phyloP scores from a whole-genome alignment of 92 coral and sea anemone genomes.

The Epizoanthus rinbou region DNA sequence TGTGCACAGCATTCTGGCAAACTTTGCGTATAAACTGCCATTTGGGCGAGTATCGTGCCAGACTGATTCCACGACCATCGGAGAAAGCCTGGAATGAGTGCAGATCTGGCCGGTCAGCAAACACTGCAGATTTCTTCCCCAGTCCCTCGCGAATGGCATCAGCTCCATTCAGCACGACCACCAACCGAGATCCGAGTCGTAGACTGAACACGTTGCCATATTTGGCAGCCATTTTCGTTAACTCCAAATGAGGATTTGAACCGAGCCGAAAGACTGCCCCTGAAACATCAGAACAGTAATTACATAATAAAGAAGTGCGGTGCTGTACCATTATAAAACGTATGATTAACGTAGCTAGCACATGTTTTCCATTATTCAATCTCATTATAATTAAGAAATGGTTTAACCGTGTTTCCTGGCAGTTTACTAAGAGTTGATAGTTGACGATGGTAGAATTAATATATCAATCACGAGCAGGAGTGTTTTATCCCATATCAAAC shows the following conservation, averaged over 20 bases:
- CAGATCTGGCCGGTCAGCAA: constrained; percentile 74
- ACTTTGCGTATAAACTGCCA: constrained; percentile 56
- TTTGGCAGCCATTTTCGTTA: constrained; percentile 57
- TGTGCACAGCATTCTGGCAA: constrained; percentile 65
- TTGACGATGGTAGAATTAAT: too few species aligned
- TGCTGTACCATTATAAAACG: too few species aligned
- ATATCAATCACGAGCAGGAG: too few species aligned
- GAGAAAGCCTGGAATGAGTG: constrained; percentile 41
- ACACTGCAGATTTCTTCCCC: constrained; percentile 58
- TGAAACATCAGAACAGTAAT: background rate
- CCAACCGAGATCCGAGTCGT: constrained; percentile 72
- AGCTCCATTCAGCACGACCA: constrained; percentile 73
- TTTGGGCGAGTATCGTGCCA: constrained; percentile 39
- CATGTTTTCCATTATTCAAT: too few species aligned
- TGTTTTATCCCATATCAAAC: too few species aligned
- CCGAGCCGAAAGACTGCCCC: constrained; percentile 63
- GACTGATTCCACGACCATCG: constrained; percentile 10
- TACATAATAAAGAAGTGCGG: too few species aligned
- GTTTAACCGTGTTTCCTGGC: too few species aligned
- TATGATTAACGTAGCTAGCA: too few species aligned
- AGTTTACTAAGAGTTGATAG: too few species aligned
- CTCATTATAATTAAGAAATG: too few species aligned
- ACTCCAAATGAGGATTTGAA: constrained; percentile 48
- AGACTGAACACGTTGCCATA: constrained; percentile 81
- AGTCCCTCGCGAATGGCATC: constrained; percentile 71